Percentiles rank a stretch among this genome's conserved stretches.
These are phyloP conservation scores for Drymodes brunneopygia DNA, from an alignment of 2,113 vertebrate genomes.

Conservation along the genomic window DNA sequence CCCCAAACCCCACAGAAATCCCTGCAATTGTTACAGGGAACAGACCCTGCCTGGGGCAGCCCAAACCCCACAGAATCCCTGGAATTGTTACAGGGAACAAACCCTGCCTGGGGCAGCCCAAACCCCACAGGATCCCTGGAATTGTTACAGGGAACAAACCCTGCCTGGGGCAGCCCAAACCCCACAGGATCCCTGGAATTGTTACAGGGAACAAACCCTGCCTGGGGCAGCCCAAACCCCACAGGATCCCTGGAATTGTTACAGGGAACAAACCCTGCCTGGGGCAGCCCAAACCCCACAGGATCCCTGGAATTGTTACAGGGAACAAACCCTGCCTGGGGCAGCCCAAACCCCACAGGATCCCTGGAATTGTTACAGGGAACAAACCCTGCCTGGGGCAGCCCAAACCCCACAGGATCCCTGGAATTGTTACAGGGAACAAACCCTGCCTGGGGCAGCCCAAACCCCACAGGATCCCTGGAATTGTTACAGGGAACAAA, in stretches of 20 bases:
- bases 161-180: neutral
- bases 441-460: neutral
- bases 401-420: neutral
- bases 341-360: rapidly evolving
- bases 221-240: neutral
- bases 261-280: no score
- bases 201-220: no score
- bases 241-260: neutral
- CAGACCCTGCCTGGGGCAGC: no score
- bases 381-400: no score
- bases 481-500: neutral
- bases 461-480: neutral
- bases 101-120: neutral
- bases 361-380: no score
- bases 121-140: rapidly evolving
- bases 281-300: neutral
- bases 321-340: neutral
- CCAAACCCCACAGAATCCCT: no score
- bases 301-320: rapidly evolving
- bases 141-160: no score
- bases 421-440: no score
- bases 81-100: no score
- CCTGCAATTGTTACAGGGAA: no score
- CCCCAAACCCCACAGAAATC: no score
- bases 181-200: neutral